Evolutionary conservation across 2,797 vertebrate genomes (phyloP).

Genomic region (Nothura maculosa): DNA sequence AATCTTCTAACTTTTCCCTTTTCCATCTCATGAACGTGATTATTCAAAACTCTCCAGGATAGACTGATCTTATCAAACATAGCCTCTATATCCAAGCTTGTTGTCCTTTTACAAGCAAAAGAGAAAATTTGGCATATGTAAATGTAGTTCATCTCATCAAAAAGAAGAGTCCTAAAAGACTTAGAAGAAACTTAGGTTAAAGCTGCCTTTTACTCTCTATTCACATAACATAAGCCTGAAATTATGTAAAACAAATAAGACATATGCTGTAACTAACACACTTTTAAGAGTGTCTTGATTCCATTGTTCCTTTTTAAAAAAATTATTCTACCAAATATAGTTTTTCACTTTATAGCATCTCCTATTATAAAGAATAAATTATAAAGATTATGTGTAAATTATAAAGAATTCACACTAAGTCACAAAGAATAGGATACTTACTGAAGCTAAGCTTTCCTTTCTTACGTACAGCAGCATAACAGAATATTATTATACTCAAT

Average conservation of each 20-base stretch:
- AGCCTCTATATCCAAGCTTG: neutral
- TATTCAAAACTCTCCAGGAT: neutral
- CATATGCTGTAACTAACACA: neutral
- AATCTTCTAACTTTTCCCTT: neutral
- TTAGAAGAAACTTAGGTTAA: accelerated
- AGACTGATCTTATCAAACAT: neutral
- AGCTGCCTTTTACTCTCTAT: neutral
- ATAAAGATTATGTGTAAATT: too few relatives aligned
- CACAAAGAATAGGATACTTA: neutral
- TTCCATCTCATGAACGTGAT: neutral
- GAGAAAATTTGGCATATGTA: neutral
- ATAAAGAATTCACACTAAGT: too few relatives aligned
- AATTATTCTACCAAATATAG: neutral
- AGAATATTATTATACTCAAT: neutral
- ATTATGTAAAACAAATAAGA: neutral
- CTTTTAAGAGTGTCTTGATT: neutral
- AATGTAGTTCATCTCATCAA: neutral
- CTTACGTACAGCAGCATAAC: neutral
- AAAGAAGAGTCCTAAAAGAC: neutral
- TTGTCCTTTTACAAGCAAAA: neutral
- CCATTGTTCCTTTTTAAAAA: neutral
- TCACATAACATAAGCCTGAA: neutral
- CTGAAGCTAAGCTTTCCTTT: neutral
- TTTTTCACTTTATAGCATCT: neutral
- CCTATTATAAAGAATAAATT: neutral